phyloP scores from a whole-genome alignment of 1,140 invertebrate genomes.

The Whitmania pigra region DNA sequence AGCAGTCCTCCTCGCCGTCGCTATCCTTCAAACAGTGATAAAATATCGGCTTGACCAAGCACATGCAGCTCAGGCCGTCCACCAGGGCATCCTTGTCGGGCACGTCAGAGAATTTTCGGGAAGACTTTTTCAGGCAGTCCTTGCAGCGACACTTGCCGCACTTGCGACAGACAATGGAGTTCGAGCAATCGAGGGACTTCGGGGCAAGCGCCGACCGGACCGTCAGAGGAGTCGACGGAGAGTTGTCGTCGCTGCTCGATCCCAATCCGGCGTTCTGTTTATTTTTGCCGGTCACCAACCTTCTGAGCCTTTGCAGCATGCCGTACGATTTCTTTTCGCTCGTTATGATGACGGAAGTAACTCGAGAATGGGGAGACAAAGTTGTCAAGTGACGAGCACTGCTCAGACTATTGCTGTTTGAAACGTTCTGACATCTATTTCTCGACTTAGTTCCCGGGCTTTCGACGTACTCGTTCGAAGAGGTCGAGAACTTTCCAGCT shows the following conservation, averaged over 20 bases:
- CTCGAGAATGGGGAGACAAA: not conserved
- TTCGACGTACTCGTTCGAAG: slow-evolving; percentile 15
- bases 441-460: slow-evolving; percentile 4
- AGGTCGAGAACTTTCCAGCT: not conserved
- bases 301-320: not conserved
- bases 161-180: slow-evolving; percentile 64
- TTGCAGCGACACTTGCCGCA: slow-evolving; percentile 75
- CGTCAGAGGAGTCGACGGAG: not conserved
- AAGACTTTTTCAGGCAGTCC: slow-evolving; percentile 71
- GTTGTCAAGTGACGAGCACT: not conserved
- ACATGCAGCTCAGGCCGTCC: slow-evolving; percentile 77
- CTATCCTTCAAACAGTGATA: slow-evolving; percentile 75
- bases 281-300: not conserved
- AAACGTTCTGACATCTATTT: not conserved
- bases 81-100: slow-evolving; percentile 69
- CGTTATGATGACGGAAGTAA: too few species aligned
- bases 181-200: slow-evolving; percentile 19
- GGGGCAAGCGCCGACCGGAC: not conserved
- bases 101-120: slow-evolving; percentile 66
- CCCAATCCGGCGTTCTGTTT: not conserved
- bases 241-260: not conserved
- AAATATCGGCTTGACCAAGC: slow-evolving; percentile 78
- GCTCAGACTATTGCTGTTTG: slow-evolving; percentile 7
- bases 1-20: slow-evolving; percentile 52
- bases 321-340: not conserved